A percentile compares a stretch with the other conserved stretches of the same genome.
Conservation (phyloP, 2,113 vertebrate species). For the Phalacrocorax carbo region DNA sequence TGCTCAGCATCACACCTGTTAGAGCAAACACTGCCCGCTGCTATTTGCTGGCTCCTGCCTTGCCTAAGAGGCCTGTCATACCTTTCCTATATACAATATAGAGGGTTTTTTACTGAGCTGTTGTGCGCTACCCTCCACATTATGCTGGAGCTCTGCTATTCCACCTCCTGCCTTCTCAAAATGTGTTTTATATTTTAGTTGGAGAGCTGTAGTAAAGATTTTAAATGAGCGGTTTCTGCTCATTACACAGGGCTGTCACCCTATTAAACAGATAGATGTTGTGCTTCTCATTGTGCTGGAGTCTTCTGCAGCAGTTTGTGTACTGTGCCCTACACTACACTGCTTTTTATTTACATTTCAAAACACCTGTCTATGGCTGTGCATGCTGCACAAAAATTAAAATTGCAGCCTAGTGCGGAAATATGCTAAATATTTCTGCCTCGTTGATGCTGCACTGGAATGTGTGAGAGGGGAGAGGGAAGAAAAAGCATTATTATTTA, state of each 20-base stretch:
- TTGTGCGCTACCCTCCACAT: not conserved
- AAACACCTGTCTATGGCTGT: not conserved
- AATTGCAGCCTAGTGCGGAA: not conserved
- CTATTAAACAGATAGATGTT: conserved; percentile 24
- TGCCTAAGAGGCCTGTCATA: not conserved
- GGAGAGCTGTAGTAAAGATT: not conserved
- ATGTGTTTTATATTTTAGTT: conserved; percentile 19
- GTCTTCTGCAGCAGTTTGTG: not conserved
- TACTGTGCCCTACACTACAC: not conserved
- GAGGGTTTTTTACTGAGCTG: not conserved
- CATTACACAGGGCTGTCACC: not conserved
- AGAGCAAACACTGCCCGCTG: not conserved
- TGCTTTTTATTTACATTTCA: conserved; percentile 30
- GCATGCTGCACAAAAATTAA: not conserved
- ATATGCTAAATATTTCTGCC: conserved; percentile 24
- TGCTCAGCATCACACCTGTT: not conserved
- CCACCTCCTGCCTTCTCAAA: not conserved
- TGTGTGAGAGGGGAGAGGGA: not conserved
- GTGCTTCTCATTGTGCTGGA: not conserved
- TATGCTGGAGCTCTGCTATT: not conserved
- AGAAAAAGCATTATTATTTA: not conserved
- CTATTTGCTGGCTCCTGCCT: not conserved
- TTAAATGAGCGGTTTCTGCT: conserved; percentile 9
- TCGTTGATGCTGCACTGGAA: not conserved
- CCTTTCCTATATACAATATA: not conserved